Evolutionary conservation across 2,113 vertebrate species (phyloP), one percentile per base, ranked within the genome.

Genomic region (Australoheros scitulus): DNA sequence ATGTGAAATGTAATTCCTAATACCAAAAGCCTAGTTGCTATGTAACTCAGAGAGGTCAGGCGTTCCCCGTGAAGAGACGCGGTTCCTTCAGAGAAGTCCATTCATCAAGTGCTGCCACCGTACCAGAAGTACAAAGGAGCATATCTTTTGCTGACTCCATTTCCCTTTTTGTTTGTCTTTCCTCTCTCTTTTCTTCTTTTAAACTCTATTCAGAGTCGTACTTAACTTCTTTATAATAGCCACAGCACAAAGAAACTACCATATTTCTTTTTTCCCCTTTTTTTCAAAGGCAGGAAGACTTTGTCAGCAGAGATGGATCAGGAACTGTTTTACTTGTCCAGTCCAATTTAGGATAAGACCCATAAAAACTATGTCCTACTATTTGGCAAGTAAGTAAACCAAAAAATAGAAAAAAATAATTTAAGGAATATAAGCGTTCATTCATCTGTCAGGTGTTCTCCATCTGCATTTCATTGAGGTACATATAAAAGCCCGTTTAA

Each of bases 51-150:
- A 89, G 92, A 90, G 93, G 94, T 93, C 93, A 94, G 89, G 84
- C 86, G 81, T 77, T 92, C 80, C 88, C 84, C 74, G 87, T 79
- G 90, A 92, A 78, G 91, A 91, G 83, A 93, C 82, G 58, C 32
- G 76, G 85, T 77, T 92, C 86, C 93, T 90, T 91, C 89, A 91
- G 85, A 92, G 85, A 87, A 84, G 36, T 92, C 87, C 89, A 96
- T 96, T 95, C 91, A 95, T 96, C 95, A 95, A 91, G 82, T 36
- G 87, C 93, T 90, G 90, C 89, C 93, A 93, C 90, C 80, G 78
- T 87, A 91, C 86, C 92, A 88, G 79, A 91, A 89, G 88, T 88
- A 94, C 93, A 95, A 95, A 95, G 93, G 89, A 84, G 89, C 89
- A 88, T 88, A 92, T 94, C 92, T 83, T 93, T 89, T n/a, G 11